Evolutionary conservation across 2,797 vertebrate genomes (phyloP).

Genomic region (Trachops cirrhosus): DNA sequence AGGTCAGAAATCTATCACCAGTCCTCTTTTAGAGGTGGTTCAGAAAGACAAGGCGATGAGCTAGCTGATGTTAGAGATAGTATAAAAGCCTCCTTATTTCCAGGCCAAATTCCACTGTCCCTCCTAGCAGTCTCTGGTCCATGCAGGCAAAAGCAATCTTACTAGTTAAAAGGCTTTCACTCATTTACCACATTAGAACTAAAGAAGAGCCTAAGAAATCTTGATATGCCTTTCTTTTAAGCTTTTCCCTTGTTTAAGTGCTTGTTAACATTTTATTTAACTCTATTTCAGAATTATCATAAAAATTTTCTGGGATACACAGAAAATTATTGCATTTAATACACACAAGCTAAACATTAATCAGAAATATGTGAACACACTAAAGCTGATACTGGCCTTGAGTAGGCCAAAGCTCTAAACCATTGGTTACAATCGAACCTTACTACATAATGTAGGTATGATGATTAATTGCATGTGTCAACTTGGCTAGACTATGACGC

Average conservation of each 20-base stretch:
- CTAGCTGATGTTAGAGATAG: not conserved
- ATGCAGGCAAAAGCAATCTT: not conserved
- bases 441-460: not conserved
- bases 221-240: not conserved
- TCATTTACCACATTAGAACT: not conserved
- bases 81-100: not conserved
- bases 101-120: not conserved
- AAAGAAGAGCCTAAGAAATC: not conserved
- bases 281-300: not conserved
- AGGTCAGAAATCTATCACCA: not conserved
- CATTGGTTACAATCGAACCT: not conserved
- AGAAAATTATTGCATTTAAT: not conserved
- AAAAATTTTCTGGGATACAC: not conserved
- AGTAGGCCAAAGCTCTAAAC: not conserved
- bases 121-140: not conserved
- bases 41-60: not conserved
- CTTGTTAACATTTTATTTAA: not conserved
- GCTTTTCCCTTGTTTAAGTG: not conserved
- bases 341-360: not conserved
- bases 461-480: not conserved
- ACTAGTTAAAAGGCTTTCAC: not conserved
- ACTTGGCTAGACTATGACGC: not conserved
- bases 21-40: not conserved
- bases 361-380: not conserved
- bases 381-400: not conserved